Evolutionary conservation across 2,888 invertebrate genomes (phyloP).

Genomic region (Laothoe populi): DNA sequence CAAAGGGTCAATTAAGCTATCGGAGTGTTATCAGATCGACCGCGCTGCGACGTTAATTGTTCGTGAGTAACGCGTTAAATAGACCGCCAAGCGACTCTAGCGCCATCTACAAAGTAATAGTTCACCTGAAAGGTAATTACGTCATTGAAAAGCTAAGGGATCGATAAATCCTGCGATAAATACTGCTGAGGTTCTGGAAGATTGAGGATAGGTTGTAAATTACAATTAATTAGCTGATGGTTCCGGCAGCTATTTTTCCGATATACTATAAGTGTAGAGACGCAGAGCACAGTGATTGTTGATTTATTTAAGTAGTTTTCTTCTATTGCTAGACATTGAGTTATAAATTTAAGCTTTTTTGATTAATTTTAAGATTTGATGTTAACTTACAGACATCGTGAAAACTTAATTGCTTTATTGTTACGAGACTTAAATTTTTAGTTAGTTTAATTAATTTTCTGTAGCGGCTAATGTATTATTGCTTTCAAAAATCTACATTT

Average conservation of each 20-base stretch:
- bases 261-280: not conserved
- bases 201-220: not conserved
- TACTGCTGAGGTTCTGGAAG: not conserved
- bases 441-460: no score
- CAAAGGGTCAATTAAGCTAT: slow-evolving; percentile 50
- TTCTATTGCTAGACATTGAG: no score
- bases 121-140: slow-evolving; percentile 26
- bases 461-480: no score
- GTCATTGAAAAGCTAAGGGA: slow-evolving; percentile 6
- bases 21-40: slow-evolving; percentile 38
- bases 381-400: no score
- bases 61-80: slow-evolving; percentile 74
- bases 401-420: no score
- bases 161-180: not conserved
- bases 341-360: no score
- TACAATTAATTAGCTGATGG: not conserved
- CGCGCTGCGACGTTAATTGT: slow-evolving; percentile 55
- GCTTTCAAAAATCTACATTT: no score
- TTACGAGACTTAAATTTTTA: no score
- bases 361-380: no score
- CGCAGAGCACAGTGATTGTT: no score
- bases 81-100: slow-evolving; percentile 41
- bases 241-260: not conserved
- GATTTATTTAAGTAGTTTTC: no score
- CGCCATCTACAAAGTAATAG: slow-evolving; percentile 36